phyloP scores from a whole-genome alignment of 1,140 invertebrate species.

The Platyscapa corneri region DNA sequence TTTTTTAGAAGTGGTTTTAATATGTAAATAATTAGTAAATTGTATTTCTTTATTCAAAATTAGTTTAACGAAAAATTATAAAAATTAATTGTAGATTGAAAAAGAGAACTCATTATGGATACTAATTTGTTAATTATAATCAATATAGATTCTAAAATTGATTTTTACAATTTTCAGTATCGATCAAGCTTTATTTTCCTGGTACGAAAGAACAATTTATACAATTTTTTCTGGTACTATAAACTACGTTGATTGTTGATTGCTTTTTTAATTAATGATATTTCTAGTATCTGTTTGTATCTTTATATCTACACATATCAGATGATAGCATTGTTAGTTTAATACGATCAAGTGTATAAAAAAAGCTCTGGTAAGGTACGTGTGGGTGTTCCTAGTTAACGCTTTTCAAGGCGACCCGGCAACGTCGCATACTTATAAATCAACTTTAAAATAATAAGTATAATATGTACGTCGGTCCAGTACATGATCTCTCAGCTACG shows the following conservation, averaged over 20 bases:
- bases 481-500: constrained; percentile 47
- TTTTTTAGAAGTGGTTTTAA: too few species aligned
- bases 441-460: constrained; percentile 75
- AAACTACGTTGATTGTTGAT: neutral
- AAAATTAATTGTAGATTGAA: too few species aligned
- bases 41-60: too few species aligned
- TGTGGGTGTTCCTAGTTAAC: constrained; percentile 66
- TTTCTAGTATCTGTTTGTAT: neutral
- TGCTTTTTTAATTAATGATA: neutral
- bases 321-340: neutral
- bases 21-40: too few species aligned
- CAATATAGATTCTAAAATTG: too few species aligned
- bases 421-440: constrained; percentile 70
- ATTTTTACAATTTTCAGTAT: too few species aligned
- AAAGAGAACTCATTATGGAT: too few species aligned
- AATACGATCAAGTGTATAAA: constrained; percentile 43
- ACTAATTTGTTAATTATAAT: too few species aligned
- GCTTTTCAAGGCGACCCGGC: constrained; percentile 59
- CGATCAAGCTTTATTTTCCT: too few species aligned
- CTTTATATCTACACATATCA: neutral
- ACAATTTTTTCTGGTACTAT: constrained; percentile 53
- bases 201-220: too few species aligned
- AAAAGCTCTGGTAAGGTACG: constrained; percentile 51
- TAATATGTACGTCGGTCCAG: constrained; percentile 64
- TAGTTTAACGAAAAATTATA: too few species aligned